These are phyloP conservation scores for Phortica okadai DNA, from an alignment of 2,888 invertebrate genomes.

Conservation along the genomic window DNA sequence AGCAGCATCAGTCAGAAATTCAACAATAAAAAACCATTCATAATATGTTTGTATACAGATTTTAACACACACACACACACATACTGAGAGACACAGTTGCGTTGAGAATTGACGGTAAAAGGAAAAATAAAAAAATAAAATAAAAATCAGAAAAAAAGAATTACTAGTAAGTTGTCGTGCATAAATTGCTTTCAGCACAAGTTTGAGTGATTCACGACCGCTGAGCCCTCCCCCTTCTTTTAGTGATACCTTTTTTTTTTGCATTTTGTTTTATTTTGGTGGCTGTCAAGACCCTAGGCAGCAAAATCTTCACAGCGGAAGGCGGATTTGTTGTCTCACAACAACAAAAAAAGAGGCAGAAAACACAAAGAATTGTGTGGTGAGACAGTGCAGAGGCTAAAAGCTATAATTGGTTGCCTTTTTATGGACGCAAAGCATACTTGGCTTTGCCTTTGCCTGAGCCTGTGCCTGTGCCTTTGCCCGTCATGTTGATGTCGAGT, in stretches of 20 bases:
- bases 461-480: background rate
- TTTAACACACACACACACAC: background rate
- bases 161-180: background rate
- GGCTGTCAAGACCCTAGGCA: conserved; percentile 1
- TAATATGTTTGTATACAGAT: background rate
- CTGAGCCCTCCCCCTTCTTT: background rate
- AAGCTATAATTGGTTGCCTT: conserved; percentile 32
- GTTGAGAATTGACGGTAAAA: background rate
- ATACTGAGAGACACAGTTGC: background rate
- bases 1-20: background rate
- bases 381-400: background rate
- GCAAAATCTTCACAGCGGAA: conserved; percentile 4
- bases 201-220: conserved; percentile 30
- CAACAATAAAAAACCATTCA: background rate
- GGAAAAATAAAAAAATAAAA: background rate
- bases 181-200: conserved; percentile 30
- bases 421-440: conserved; percentile 25
- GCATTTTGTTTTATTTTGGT: conserved; percentile 14
- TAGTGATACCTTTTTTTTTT: conserved; percentile 12
- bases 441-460: conserved; percentile 10
- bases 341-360: too few relatives aligned
- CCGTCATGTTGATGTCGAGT: background rate
- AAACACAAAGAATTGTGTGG: background rate
- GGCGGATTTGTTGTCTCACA: conserved; percentile 14
- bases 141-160: too few relatives aligned